phyloP scores from a whole-genome alignment of 2,113 vertebrate genomes.

The Trachemys scripta region DNA sequence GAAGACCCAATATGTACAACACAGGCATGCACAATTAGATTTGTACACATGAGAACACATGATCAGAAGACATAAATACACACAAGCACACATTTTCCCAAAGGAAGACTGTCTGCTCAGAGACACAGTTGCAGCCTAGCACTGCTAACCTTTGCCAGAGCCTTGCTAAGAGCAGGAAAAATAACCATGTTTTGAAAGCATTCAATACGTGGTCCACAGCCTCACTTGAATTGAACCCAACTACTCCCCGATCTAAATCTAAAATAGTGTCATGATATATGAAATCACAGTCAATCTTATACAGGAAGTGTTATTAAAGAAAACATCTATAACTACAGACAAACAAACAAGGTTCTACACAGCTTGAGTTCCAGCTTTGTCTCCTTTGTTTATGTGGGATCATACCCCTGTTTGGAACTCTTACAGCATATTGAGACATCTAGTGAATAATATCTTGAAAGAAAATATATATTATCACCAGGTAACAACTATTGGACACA shows the following conservation, averaged over 20 bases:
- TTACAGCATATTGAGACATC: not conserved
- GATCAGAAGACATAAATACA: slow-evolving; percentile 2
- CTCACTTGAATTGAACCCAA: slow-evolving; percentile 27
- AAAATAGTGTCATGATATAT: not conserved
- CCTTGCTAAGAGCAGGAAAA: slow-evolving; percentile 29
- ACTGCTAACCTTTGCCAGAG: slow-evolving; percentile 3
- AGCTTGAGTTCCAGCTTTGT: not conserved
- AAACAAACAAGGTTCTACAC: not conserved
- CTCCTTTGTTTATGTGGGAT: not conserved
- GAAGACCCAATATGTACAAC: not conserved
- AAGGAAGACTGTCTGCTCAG: slow-evolving; percentile 11
- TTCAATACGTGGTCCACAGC: slow-evolving; percentile 22
- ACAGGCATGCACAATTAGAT: slow-evolving; percentile 12
- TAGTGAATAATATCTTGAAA: not conserved
- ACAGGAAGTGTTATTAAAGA: not conserved
- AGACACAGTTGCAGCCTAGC: not conserved
- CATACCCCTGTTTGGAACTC: not conserved
- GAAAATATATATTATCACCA: not conserved
- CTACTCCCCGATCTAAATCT: slow-evolving; percentile 40
- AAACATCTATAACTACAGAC: not conserved
- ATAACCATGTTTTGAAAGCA: slow-evolving; percentile 43
- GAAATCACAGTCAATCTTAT: not conserved
- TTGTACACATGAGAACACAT: not conserved
- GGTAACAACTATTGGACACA: not conserved
- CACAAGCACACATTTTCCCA: slow-evolving; percentile 3